Conservation (phyloP, 2,113 vertebrate genomes). For the Silurus meridionalis region DNA sequence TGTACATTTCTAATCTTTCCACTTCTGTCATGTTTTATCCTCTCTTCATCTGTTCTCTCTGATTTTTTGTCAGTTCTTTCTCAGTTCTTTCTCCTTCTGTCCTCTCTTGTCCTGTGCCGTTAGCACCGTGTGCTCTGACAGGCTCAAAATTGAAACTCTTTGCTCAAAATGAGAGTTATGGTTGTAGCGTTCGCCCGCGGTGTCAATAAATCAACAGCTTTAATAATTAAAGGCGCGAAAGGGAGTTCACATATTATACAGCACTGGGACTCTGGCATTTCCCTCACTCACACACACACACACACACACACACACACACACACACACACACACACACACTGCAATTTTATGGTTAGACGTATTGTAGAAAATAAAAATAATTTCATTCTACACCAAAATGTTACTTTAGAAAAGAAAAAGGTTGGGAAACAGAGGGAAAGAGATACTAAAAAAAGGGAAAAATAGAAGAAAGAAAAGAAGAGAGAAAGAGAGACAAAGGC, state of each 20-base stretch:
- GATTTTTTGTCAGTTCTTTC: not conserved
- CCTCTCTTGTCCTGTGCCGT: not conserved
- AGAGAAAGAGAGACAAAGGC: not conserved
- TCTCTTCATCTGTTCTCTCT: not conserved
- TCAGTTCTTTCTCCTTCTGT: not conserved
- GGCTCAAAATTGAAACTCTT: not conserved
- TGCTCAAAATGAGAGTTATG: not conserved
- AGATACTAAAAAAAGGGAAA: not conserved
- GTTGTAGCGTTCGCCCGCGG: not conserved
- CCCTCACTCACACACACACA: no score
- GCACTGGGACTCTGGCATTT: not conserved
- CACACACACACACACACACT: slow-evolving; percentile 1
- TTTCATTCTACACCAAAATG: not conserved
- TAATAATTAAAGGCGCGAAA: slow-evolving; percentile 15
- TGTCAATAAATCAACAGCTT: not conserved
- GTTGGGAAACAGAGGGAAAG: no score
- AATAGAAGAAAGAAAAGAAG: not conserved
- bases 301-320: no score
- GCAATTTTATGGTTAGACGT: not conserved
- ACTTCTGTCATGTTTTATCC: not conserved
- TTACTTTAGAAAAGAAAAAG: not conserved
- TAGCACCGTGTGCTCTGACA: not conserved
- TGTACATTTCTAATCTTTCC: no score
- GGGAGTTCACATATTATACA: slow-evolving; percentile 16
- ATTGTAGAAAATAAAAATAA: not conserved